Conservation (phyloP, 2,113 vertebrate species). For the Chlamydotis undulata region DNA sequence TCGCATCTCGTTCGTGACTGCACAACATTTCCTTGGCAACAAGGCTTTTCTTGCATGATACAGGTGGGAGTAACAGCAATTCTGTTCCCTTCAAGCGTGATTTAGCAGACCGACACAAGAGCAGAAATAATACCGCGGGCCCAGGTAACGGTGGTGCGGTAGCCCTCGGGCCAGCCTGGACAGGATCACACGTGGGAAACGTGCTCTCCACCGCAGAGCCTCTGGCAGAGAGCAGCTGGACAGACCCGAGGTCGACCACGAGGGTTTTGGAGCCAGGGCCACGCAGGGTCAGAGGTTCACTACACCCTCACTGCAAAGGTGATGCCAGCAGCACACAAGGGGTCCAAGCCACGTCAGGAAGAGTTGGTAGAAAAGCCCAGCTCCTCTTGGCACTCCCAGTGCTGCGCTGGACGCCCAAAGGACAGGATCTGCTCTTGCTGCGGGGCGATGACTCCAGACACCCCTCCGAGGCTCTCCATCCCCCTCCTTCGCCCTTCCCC, state of each 20-base stretch:
- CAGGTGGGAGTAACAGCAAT: neutral
- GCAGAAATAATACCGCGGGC: neutral
- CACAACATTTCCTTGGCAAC: constrained; percentile 26
- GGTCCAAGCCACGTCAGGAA: fast-evolving
- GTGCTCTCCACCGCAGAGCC: neutral
- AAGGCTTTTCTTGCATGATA: neutral
- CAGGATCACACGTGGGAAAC: neutral
- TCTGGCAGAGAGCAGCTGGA: neutral
- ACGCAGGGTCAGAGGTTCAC: neutral
- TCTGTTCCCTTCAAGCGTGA: neutral
- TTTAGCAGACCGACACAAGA: neutral
- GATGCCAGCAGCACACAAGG: fast-evolving
- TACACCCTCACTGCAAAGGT: neutral
- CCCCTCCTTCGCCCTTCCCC: neutral
- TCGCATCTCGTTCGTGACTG: neutral
- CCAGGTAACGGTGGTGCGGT: neutral
- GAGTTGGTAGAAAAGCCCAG: fast-evolving
- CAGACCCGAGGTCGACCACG: fast-evolving
- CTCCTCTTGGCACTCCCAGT: neutral
- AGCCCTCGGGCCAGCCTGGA: neutral
- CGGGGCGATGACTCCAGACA: fast-evolving
- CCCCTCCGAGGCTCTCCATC: neutral
- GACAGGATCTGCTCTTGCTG: neutral
- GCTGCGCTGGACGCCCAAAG: neutral
- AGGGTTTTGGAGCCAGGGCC: neutral